Percentiles rank a stretch among this genome's conserved stretches.
Evolutionary conservation across 2,888 invertebrate genomes (phyloP).

Genomic region (Clusia tigrina): DNA sequence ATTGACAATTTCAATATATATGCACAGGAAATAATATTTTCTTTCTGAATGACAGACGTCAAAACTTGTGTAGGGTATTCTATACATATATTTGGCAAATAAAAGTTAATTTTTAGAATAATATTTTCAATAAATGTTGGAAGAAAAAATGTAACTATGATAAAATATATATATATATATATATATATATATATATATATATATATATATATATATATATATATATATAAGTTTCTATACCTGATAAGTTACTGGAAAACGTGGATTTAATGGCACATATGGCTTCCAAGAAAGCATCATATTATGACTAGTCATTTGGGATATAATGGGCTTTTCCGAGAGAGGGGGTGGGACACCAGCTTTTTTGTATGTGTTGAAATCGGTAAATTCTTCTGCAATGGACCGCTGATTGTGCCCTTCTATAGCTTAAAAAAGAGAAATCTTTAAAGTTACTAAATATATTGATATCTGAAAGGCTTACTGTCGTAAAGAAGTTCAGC

Average conservation of each 20-base stretch:
- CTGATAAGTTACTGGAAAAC: conserved; percentile 91
- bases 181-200: too few relatives aligned
- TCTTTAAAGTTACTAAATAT: not conserved
- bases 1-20: too few relatives aligned
- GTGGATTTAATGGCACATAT: conserved; percentile 85
- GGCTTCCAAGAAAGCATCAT: conserved; percentile 94
- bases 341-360: conserved; percentile 87
- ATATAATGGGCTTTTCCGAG: conserved; percentile 89
- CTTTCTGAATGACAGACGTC: too few relatives aligned
- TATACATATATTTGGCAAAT: too few relatives aligned
- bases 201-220: too few relatives aligned
- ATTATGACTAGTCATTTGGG: conserved; percentile 88
- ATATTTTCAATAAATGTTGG: too few relatives aligned
- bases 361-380: conserved; percentile 83
- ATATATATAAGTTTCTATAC: too few relatives aligned
- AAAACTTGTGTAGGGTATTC: too few relatives aligned
- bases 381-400: conserved; percentile 80
- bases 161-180: too few relatives aligned
- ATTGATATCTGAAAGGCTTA: conserved; percentile 53
- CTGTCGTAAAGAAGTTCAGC: conserved; percentile 84
- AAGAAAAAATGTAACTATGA: too few relatives aligned
- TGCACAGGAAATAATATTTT: too few relatives aligned
- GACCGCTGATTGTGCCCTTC: conserved; percentile 75
- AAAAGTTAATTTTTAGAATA: too few relatives aligned
- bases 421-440: conserved; percentile 63